Evolutionary conservation across 2,888 invertebrate genomes (phyloP), one percentile per base, ranked within the genome.

Genomic region (Sisyra terminalis): DNA sequence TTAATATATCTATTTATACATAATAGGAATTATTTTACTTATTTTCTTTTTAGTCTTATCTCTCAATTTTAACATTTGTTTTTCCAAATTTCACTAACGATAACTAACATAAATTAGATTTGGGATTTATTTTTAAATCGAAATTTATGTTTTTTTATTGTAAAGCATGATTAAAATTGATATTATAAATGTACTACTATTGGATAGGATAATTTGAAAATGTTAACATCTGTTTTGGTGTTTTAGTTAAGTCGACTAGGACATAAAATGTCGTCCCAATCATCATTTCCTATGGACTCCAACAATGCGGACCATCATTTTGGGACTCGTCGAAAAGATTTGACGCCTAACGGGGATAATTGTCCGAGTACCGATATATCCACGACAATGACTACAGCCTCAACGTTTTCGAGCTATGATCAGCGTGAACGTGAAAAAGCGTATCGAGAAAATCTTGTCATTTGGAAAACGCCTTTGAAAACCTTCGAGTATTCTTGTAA

Each of bases 381-480:
- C 65, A 66, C 40, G 55, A 66, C 29, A 7, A 11, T 2, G 4
- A 13, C 62, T 63, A 46, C 60, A 59, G 37, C 39, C 9, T 14
- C 24, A 5, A 24, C 43, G 10, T 32, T 29, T 15, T 29, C 17
- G 11, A 15, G 39, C 39, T 16, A 38, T 36, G 31, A 46, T 43
- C 42, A 50, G 47, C 39, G 50, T 46, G 65, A 68, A 48, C 61
- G 59, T 46, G 69, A 71, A 47, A 63, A 61, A 53, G 57, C 71
- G 58, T 80, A 83, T 61, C 61, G 75, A 53, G 61, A 75, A 62
- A 53, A 64, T 48, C 57, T 87, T 49, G 86, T 89, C 48, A 62
- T 92, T 49, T 88, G 88, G 87, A 73, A 79, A 55, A 71, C 74
- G 53, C 90, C 92, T 7, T 51, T 88, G 46, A 71, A 69, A 53